A percentile compares a stretch with the other conserved stretches of the same genome.
These are phyloP conservation scores for Ecdyonurus torrentis DNA, from an alignment of 2,888 invertebrate species.

Conservation along the genomic window DNA sequence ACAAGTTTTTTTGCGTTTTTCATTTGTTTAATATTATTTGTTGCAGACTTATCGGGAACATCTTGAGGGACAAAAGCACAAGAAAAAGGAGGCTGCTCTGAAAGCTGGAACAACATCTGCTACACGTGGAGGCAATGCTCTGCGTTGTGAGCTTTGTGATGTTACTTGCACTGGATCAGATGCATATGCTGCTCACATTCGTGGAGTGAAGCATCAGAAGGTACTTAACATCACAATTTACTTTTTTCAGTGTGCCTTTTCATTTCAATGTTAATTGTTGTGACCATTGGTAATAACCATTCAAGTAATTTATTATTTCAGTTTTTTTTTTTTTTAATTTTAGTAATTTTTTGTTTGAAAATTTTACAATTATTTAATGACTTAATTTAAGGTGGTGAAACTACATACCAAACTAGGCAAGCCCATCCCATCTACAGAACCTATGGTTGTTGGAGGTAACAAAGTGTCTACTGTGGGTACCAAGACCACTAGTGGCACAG, in stretches of 20 bases:
- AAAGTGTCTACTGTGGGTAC: constrained; percentile 14
- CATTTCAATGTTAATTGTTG: background rate
- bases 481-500: constrained; percentile 13
- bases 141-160: constrained; percentile 94
- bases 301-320: background rate
- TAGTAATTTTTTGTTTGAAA: constrained; percentile 3
- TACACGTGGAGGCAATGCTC: constrained; percentile 43
- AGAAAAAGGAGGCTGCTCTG: constrained; percentile 86
- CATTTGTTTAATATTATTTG: constrained; percentile 11
- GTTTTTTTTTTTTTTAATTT: too few species aligned
- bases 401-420: constrained; percentile 94
- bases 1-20: background rate
- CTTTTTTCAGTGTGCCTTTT: too few species aligned
- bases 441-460: constrained; percentile 50
- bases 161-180: constrained; percentile 97
- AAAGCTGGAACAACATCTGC: constrained; percentile 51
- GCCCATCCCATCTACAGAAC: constrained; percentile 90
- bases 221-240: too few species aligned
- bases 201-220: constrained; percentile 96
- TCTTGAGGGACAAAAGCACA: constrained; percentile 96
- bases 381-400: constrained; percentile 52
- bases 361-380: constrained; percentile 7
- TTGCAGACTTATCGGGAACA: constrained; percentile 80
- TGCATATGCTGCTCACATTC: constrained; percentile 94
- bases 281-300: background rate